Evolutionary conservation across 2,113 vertebrate species (phyloP), one percentile per base, ranked within the genome.

Genomic region (Seriola quinqueradiata): DNA sequence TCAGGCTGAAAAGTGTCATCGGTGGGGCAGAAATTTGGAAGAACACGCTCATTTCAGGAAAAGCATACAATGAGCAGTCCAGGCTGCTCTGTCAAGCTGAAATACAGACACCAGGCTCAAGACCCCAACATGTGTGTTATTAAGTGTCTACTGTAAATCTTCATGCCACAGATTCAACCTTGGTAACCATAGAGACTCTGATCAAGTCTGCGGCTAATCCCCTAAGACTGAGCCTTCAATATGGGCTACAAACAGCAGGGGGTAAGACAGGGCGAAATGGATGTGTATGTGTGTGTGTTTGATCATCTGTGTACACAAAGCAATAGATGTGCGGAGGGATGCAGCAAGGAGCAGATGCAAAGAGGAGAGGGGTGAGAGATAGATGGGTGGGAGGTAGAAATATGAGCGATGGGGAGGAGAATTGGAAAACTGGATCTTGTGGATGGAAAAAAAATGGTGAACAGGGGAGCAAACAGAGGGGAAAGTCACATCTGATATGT

Each of bases 151-250:
- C 77, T 89, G 90, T 77, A 94, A 93, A 92, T 93, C 90, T 92
- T 72, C 48, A 78, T 74, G 75, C 83, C 81, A 77, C 79, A 89
- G 77, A 83, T 85, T 77, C 81, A 84, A 89, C 88, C 76, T 68
- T 87, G 89, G 86, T 90, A 83, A 84, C 82, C 38, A 69, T 80
- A 77, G 86, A 85, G 90, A 84, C 82, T 92, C 86, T 88, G 88
- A 94, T 94, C 92, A 92, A 93, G 88, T 93, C 88, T 89, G 85
- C 74, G 79, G 86, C 84, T 93, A 94, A 94, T 95, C 94, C 90
- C 70, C 66, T 69, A 59, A 70, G 87, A 91, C 90, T 92, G 88
- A 81, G 83, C 82, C 87, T 90, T 70, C 84, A 78, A 84, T 87
- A 87, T 79, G 76, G 68, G 83, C 75, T 88, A 68, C 80, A 87